A percentile compares a stretch with the other conserved stretches of the same genome.
Conservation (phyloP, 2,888 invertebrate genomes). For the Pardosa pseudoannulata region DNA sequence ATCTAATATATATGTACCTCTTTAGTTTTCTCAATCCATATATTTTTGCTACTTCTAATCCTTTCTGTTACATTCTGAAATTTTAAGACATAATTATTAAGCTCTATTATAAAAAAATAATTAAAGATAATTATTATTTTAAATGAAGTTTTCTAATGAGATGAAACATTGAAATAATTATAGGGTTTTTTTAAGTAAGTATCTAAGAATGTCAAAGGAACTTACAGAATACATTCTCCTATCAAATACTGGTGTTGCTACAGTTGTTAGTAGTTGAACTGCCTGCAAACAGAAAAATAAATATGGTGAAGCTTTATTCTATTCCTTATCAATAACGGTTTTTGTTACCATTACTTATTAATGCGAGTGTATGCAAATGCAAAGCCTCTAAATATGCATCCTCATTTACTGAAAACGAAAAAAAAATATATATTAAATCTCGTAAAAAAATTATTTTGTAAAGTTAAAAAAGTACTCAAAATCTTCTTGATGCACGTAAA, state of each 20-base stretch:
- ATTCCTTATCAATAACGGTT: too few species aligned
- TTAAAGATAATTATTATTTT: background rate
- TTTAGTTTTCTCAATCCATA: constrained; percentile 67
- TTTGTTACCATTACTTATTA: too few species aligned
- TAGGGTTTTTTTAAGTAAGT: too few species aligned
- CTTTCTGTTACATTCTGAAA: constrained; percentile 70
- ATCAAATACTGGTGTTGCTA: constrained; percentile 96
- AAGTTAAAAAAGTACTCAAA: too few species aligned
- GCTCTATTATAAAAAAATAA: too few species aligned
- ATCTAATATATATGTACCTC: constrained; percentile 35
- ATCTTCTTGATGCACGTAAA: too few species aligned
- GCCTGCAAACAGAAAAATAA: constrained; percentile 28
- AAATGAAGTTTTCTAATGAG: background rate
- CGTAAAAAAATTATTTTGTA: too few species aligned
- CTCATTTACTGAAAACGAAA: too few species aligned
- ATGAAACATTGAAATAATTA: background rate
- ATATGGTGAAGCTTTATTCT: background rate
- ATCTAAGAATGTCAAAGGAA: constrained; percentile 16
- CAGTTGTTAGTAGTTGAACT: constrained; percentile 90
- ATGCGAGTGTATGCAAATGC: too few species aligned
- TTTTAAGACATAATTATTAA: too few species aligned
- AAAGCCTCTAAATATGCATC: too few species aligned
- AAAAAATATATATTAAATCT: too few species aligned
- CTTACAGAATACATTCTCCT: constrained; percentile 83
- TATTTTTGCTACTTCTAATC: constrained; percentile 69